Evolutionary conservation across 2,113 vertebrate genomes (phyloP).

Genomic region (Scomber japonicus): DNA sequence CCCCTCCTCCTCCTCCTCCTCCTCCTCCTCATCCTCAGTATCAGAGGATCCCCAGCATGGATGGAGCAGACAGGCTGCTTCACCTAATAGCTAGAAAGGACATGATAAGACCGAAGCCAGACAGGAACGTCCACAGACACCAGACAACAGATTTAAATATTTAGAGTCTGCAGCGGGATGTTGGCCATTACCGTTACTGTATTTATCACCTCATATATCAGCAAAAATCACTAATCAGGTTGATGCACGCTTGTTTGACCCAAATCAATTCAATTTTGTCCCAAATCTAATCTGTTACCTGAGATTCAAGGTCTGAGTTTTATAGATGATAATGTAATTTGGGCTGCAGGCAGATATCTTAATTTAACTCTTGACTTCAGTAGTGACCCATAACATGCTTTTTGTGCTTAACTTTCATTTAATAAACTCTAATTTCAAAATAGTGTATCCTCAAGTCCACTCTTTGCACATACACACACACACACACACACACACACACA

Average conservation of each 20-base stretch:
- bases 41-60: slow-evolving; percentile 38
- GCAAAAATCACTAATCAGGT: slow-evolving; percentile 1
- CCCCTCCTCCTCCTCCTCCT: not conserved
- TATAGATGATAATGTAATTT: not conserved
- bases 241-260: not conserved
- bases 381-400: not conserved
- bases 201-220: slow-evolving; percentile 37
- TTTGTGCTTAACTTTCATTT: not conserved
- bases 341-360: slow-evolving; percentile 15
- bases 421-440: slow-evolving; percentile 5
- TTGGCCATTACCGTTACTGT: not conserved
- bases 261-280: not conserved
- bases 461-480: not conserved
- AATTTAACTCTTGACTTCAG: not conserved
- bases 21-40: slow-evolving; percentile 29
- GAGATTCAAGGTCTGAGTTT: not conserved
- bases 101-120: slow-evolving; percentile 66
- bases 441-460: not conserved
- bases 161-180: slow-evolving; percentile 23
- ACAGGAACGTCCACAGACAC: slow-evolving; percentile 56
- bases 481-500: slow-evolving; percentile 8
- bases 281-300: too few species aligned
- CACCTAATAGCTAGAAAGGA: slow-evolving; percentile 45
- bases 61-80: slow-evolving; percentile 52
- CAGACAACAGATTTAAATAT: slow-evolving; percentile 20